Evolutionary conservation across 2,888 invertebrate species (phyloP).

Genomic region (Stramonita haemastoma): DNA sequence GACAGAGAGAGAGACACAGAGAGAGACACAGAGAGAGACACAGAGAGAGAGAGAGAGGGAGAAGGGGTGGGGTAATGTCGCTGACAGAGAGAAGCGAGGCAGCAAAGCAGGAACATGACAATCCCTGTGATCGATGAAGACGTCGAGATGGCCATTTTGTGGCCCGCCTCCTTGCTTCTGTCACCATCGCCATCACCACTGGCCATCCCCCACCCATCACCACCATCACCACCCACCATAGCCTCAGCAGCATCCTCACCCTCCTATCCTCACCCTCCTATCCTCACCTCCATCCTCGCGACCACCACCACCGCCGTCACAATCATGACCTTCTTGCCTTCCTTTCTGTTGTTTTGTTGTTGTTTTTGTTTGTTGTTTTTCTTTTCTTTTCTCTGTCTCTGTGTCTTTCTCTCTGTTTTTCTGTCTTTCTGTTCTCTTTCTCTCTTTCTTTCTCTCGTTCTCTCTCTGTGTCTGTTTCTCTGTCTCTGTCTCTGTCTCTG

Average conservation of each 20-base stretch:
- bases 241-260: too few relatives aligned
- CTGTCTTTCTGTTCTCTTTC: neutral
- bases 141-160: constrained; percentile 2
- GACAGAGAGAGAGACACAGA: too few relatives aligned
- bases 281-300: too few relatives aligned
- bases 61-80: neutral
- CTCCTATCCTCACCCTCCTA: too few relatives aligned
- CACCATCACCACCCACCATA: too few relatives aligned
- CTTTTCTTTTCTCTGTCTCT: neutral
- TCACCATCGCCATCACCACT: too few relatives aligned
- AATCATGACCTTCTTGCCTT: neutral
- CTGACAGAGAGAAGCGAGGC: neutral
- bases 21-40: neutral
- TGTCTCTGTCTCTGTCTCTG: too few relatives aligned
- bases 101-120: neutral
- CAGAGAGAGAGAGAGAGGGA: neutral
- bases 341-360: neutral
- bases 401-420: neutral
- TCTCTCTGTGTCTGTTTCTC: neutral
- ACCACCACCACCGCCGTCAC: too few relatives aligned
- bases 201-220: too few relatives aligned
- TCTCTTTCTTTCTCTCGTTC: neutral
- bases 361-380: too few relatives aligned
- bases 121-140: neutral
- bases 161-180: too few relatives aligned